A percentile compares a stretch with the other conserved stretches of the same genome.
Evolutionary conservation across 2,113 vertebrate species (phyloP).

Genomic region (Gobiocypris rarus): DNA sequence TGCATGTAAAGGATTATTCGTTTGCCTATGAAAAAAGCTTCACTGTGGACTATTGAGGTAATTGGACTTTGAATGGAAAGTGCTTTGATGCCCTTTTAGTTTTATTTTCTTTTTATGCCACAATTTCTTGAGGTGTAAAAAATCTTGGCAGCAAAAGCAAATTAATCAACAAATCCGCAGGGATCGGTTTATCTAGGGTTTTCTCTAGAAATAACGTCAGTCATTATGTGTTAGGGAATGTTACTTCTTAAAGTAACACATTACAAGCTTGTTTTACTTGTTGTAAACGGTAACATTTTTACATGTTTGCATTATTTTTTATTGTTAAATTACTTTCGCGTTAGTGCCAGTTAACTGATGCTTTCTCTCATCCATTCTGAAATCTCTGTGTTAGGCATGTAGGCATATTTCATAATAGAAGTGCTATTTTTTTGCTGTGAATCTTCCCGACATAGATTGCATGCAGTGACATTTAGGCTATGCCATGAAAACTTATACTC

Average conservation of each 20-base stretch:
- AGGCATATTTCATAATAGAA: neutral
- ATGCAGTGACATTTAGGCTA: neutral
- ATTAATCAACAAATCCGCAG: neutral
- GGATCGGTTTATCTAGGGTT: neutral
- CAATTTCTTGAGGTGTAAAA: neutral
- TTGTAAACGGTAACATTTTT: neutral
- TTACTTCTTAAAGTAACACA: neutral
- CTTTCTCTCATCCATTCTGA: neutral
- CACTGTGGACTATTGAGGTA: neutral
- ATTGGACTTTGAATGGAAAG: slow-evolving; percentile 17
- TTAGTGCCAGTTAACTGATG: neutral
- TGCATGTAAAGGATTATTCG: neutral
- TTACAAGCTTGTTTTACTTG: neutral
- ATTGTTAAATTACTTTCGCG: neutral
- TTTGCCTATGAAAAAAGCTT: slow-evolving; percentile 27
- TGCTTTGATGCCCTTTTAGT: neutral
- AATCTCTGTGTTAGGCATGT: no score
- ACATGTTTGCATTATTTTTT: neutral
- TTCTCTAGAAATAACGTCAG: neutral
- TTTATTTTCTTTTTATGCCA: neutral
- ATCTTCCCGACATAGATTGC: neutral
- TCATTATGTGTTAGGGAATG: neutral
- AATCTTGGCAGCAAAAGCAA: neutral
- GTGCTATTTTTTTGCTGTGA: neutral
- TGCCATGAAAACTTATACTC: neutral